These are phyloP conservation scores for Streblospio benedicti DNA, from an alignment of 1,140 invertebrate species.

Conservation along the genomic window DNA sequence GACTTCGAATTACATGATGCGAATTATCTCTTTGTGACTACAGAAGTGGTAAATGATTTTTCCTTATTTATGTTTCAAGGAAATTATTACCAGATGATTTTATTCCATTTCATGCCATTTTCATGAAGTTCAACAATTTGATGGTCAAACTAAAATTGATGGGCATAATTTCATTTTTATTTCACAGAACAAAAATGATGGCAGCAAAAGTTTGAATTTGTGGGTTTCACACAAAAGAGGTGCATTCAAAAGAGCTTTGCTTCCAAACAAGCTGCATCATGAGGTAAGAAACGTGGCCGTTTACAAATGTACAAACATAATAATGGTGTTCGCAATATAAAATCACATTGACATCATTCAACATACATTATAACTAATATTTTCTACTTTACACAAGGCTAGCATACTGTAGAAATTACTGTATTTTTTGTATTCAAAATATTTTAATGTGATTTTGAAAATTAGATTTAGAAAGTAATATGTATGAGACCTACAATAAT, in stretches of 20 bases:
- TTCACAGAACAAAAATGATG: not conserved
- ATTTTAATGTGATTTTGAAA: too few relatives aligned
- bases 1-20: constrained; percentile 74
- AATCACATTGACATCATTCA: too few relatives aligned
- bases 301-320: not conserved
- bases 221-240: constrained; percentile 67
- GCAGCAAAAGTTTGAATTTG: constrained; percentile 56
- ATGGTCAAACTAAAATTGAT: not conserved
- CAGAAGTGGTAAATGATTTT: constrained; percentile 35
- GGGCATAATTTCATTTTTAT: not conserved
- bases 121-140: not conserved
- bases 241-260: constrained; percentile 62
- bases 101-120: not conserved
- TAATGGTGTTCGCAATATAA: too few relatives aligned
- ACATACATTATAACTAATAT: too few relatives aligned
- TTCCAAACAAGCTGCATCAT: constrained; percentile 59
- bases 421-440: too few relatives aligned
- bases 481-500: too few relatives aligned
- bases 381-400: too few relatives aligned
- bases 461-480: too few relatives aligned
- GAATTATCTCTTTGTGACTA: constrained; percentile 77
- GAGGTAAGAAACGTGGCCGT: constrained; percentile 33
- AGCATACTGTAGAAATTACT: too few relatives aligned
- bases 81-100: not conserved
- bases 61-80: not conserved